Percentiles rank a stretch among this genome's conserved stretches.
Evolutionary conservation across 2,797 vertebrate species (phyloP).

Genomic region (Phrynocephalus guinanensis): DNA sequence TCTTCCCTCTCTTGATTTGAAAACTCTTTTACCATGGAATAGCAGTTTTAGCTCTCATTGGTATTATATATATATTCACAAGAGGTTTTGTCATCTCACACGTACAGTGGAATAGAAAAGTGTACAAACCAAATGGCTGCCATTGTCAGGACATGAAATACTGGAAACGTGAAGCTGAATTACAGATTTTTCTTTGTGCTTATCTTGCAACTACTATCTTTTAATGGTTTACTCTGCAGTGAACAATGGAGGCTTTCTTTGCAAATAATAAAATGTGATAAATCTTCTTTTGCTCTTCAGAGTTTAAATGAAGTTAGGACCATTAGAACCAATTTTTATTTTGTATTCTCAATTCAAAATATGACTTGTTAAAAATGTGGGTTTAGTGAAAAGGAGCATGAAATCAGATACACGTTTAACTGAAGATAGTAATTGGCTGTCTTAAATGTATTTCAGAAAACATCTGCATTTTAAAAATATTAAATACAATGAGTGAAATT

Average conservation of each 20-base stretch:
- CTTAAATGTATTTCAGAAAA: neutral
- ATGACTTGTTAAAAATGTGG: neutral
- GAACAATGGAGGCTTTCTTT: slow-evolving; percentile 2
- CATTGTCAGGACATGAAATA: neutral
- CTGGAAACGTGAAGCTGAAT: neutral
- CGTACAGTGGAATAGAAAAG: fast-evolving
- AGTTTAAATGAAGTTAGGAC: slow-evolving; percentile 11
- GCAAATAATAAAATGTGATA: slow-evolving; percentile 17
- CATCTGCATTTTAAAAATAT: neutral
- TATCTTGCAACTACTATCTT: too few species aligned
- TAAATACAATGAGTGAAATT: too few species aligned
- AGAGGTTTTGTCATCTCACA: neutral
- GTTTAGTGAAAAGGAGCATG: neutral
- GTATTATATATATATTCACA: slow-evolving; percentile 40
- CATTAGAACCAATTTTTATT: neutral
- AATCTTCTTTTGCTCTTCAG: slow-evolving; percentile 33
- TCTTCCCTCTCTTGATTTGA: neutral
- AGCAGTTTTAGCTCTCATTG: slow-evolving; percentile 56
- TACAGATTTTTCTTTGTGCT: too few species aligned
- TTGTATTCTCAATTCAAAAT: neutral
- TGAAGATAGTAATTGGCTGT: neutral
- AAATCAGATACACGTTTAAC: neutral
- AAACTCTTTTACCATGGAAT: neutral
- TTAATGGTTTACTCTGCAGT: slow-evolving; percentile 33
- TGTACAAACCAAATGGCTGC: fast-evolving